These are phyloP conservation scores for Clarias fuscus DNA, from an alignment of 2,797 vertebrate genomes.

Conservation along the genomic window DNA sequence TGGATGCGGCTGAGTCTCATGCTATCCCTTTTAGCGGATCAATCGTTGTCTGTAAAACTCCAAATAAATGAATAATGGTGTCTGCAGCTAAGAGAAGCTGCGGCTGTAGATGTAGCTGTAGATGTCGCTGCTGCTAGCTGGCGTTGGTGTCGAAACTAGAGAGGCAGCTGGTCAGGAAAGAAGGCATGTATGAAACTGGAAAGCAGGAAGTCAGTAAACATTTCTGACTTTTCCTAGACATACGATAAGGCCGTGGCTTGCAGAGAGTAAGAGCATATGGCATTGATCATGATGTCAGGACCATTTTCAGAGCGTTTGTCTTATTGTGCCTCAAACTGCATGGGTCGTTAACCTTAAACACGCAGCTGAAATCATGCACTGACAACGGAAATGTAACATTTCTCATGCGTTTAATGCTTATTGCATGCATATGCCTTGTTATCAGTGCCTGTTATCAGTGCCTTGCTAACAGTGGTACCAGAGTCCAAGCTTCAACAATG, in stretches of 20 bases:
- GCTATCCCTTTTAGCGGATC: constrained; percentile 10
- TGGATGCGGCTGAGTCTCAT: constrained; percentile 13
- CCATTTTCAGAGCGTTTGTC: constrained; percentile 34
- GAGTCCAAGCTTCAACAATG: neutral
- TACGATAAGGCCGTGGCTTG: constrained; percentile 25
- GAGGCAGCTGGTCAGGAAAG: constrained; percentile 59
- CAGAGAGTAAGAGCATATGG: constrained; percentile 51
- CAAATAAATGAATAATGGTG: neutral
- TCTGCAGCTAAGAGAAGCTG: constrained; percentile 10
- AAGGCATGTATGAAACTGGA: constrained; percentile 56
- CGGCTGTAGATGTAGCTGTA: no score
- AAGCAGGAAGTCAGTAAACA: constrained; percentile 55
- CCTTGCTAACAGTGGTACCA: neutral
- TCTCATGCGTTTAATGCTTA: neutral
- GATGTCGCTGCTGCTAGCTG: neutral
- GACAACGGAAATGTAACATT: constrained; percentile 2
- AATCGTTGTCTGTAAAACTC: constrained; percentile 1
- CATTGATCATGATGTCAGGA: constrained; percentile 8
- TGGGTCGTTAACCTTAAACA: neutral
- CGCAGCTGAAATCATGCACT: neutral
- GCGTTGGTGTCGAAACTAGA: constrained; percentile 37
- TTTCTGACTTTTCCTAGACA: constrained; percentile 54
- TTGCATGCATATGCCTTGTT: neutral
- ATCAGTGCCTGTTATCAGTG: no score
- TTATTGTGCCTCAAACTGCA: neutral